Evolutionary conservation across 2,113 vertebrate genomes (phyloP), one percentile per base, ranked within the genome.

Genomic region (rabbit (Oryctolagus cuniculus)): DNA sequence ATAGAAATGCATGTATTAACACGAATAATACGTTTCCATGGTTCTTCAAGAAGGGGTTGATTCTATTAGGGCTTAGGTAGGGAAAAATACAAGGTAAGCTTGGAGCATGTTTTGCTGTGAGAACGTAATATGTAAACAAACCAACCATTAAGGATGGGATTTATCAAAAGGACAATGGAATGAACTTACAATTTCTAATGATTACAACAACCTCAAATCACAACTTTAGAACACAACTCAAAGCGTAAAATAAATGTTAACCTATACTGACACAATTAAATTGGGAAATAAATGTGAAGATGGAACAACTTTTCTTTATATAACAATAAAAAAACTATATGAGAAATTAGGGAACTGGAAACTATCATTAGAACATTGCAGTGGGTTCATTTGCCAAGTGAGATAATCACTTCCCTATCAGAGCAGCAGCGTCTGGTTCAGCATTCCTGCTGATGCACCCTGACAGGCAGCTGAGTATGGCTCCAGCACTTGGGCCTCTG

Each of bases 211-310:
- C 44, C 19, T 61, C 34, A 89, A 6, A 63, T 27, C 19, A 51
- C 16, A 67, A 7, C 17, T 31, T 1, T 72, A 53, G n/a, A 58
- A 51, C 73, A 29, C 51, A 75, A 75, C 22, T 79, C 73, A 55
- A 92, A 91, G n/a, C 81, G 61, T 27, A 36, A 94, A 90, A 36
- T 61, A 66, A 49, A 72, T 31, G 38, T 13, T 29, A 81, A n/a
- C 21, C 16, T 34, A 86, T 27, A 93, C 10, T 36, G 19, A 70
- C 29, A 29, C 10, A 69, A 81, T 77, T 82, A 90, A 74, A 15
- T 22, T 55, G 53, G 51, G 31, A 67, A 95, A 77, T 70, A 64
- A 77, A 25, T 7, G 25, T 6, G n/a, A 84, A 63, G 64, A 36
- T 93, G 29, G 38, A 69, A 63, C 38, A 17, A 66, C n/a, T 66